Evolutionary conservation across 2,113 vertebrate species (phyloP).

Genomic region (Arenaria interpres): DNA sequence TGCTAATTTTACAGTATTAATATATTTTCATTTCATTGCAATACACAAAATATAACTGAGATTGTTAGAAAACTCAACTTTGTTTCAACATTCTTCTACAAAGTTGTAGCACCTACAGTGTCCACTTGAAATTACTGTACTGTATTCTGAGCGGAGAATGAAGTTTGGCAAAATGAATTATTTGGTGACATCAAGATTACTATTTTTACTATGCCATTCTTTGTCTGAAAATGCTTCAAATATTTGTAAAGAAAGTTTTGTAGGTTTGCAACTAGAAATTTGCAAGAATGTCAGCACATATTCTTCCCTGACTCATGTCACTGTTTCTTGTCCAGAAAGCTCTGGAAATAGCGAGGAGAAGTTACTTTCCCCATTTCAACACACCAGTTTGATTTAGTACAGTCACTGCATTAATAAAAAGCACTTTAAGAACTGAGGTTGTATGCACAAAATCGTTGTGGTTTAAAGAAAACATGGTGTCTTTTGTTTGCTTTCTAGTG

Average conservation of each 20-base stretch:
- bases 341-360: background rate
- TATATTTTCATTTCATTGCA: background rate
- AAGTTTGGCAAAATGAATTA: background rate
- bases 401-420: background rate
- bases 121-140: background rate
- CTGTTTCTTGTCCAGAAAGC: background rate
- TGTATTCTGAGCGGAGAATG: background rate
- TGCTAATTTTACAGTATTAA: background rate
- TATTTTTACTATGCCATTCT: background rate
- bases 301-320: background rate
- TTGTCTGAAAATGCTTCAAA: background rate
- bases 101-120: background rate
- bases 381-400: background rate
- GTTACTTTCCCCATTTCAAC: background rate
- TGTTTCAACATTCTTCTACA: background rate
- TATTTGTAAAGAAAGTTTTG: background rate
- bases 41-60: background rate
- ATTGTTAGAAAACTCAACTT: background rate
- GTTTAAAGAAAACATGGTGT: background rate
- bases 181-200: background rate
- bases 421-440: background rate
- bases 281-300: background rate
- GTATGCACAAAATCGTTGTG: background rate
- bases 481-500: background rate
- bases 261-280: background rate